Percentiles rank a stretch among this genome's conserved stretches.
Evolutionary conservation across 2,888 invertebrate genomes (phyloP).

Genomic region (Drosophila lacicola): DNA sequence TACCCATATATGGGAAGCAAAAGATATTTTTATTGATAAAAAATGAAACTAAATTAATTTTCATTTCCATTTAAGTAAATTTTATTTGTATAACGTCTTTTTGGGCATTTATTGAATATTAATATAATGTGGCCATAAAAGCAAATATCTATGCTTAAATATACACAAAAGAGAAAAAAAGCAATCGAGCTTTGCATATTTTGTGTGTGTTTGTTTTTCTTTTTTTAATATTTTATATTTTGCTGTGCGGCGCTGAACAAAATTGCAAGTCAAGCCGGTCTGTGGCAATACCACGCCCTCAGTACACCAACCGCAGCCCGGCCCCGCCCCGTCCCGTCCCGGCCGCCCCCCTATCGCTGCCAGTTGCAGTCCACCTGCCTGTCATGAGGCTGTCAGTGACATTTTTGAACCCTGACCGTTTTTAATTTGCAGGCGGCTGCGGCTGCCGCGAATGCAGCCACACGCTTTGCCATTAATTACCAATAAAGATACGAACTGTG

Average conservation of each 20-base stretch:
- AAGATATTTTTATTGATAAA: no score
- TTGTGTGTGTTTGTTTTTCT: background rate
- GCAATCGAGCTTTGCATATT: background rate
- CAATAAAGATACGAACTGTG: constrained; percentile 36
- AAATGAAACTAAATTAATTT: no score
- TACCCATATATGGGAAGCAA: no score
- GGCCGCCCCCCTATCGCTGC: background rate
- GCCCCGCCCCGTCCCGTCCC: constrained; percentile 2
- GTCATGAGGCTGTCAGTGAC: constrained; percentile 59
- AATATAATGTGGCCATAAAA: background rate
- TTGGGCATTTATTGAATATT: background rate
- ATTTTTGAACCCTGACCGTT: constrained; percentile 71
- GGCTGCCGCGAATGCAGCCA: constrained; percentile 25
- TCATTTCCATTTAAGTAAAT: no score
- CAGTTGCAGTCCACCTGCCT: constrained; percentile 21
- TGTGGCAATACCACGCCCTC: constrained; percentile 38
- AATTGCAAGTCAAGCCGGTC: constrained; percentile 42
- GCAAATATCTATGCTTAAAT: background rate
- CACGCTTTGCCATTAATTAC: constrained; percentile 69
- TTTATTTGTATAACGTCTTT: background rate
- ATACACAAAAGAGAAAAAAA: background rate
- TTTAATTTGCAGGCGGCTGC: constrained; percentile 52
- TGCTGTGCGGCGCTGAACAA: background rate
- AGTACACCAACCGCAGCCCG: background rate
- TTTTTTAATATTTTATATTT: background rate